Evolutionary conservation across 2,797 vertebrate genomes (phyloP).

Genomic region (Hirundo rustica): DNA sequence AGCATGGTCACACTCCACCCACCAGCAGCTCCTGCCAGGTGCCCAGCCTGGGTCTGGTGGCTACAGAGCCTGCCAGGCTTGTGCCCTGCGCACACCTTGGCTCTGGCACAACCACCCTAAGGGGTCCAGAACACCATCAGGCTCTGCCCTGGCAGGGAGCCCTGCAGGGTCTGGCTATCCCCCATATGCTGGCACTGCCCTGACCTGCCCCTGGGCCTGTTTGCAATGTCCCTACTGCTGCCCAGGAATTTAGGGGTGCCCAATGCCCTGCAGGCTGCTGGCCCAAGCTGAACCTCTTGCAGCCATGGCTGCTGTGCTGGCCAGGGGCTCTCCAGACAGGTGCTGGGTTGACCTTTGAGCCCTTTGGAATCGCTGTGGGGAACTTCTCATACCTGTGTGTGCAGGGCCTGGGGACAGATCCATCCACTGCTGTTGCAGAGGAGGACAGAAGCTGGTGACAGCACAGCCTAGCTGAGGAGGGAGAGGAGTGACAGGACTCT

Average conservation of each 20-base stretch:
- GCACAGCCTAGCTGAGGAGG: neutral
- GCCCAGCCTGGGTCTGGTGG: neutral
- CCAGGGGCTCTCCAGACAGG: neutral
- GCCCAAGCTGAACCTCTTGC: neutral
- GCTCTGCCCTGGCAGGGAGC: neutral
- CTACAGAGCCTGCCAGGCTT: neutral
- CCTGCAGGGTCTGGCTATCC: neutral
- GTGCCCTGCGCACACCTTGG: neutral
- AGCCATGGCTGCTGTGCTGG: neutral
- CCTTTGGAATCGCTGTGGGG: accelerated
- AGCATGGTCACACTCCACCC: neutral
- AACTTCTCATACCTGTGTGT: neutral
- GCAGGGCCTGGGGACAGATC: neutral
- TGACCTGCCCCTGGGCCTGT: neutral
- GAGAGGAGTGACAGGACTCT: neutral
- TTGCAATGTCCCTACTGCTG: neutral
- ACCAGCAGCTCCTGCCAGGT: neutral
- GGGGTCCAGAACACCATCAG: neutral
- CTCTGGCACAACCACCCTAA: neutral
- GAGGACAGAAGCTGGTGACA: neutral
- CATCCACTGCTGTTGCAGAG: neutral
- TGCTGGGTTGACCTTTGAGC: neutral
- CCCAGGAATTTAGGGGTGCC: neutral
- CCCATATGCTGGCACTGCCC: accelerated
- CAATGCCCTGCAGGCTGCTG: neutral